Evolutionary conservation across 2,888 invertebrate species (phyloP).

Genomic region (Ichneumoninae sp.): DNA sequence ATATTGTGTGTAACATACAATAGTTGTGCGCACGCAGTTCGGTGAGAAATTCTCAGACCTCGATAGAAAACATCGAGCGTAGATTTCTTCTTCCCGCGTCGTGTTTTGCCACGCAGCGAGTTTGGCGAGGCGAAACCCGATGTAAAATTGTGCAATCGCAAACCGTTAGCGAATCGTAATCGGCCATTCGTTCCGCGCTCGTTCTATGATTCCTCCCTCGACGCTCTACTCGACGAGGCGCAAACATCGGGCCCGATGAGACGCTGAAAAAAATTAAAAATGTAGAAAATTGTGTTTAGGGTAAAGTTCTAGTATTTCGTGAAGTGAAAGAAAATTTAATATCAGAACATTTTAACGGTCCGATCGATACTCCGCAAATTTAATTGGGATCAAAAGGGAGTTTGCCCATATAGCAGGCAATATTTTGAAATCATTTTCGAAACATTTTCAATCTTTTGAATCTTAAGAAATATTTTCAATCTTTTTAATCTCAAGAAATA

Average conservation of each 20-base stretch:
- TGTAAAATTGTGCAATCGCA: slow-evolving; percentile 43
- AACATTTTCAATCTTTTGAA: no score
- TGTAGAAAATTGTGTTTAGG: no score
- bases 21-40: background rate
- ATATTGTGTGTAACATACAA: slow-evolving; percentile 37
- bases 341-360: no score
- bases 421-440: no score
- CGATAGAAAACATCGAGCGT: slow-evolving; percentile 16
- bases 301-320: no score
- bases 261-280: background rate
- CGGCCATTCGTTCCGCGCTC: background rate
- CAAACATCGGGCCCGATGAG: background rate
- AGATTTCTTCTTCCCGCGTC: slow-evolving; percentile 31
- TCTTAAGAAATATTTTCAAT: no score
- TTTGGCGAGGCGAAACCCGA: slow-evolving; percentile 5
- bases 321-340: no score
- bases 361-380: no score
- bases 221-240: background rate
- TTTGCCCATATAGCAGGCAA: no score
- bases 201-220: background rate
- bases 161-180: slow-evolving; percentile 13
- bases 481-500: no score
- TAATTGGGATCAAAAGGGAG: no score
- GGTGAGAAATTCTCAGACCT: slow-evolving; percentile 61
- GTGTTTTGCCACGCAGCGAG: background rate